phyloP scores from a whole-genome alignment of 30 jellyfish, hydroid and myxozoan genomes.

The Turritopsis dohrnii region DNA sequence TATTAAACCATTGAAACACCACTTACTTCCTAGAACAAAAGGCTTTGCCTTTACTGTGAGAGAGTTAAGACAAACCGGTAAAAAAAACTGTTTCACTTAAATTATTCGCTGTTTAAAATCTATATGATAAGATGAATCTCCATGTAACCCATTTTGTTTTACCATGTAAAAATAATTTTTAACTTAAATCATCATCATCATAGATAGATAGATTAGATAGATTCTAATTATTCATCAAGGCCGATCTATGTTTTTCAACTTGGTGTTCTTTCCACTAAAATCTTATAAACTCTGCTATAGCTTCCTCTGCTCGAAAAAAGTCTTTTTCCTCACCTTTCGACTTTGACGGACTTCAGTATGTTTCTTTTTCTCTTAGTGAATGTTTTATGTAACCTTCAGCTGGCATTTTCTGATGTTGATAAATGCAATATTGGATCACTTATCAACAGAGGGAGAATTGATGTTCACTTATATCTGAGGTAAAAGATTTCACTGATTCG shows the following conservation, averaged over 20 bases:
- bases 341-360: not conserved
- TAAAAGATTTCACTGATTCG: not conserved
- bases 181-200: too few species aligned
- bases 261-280: too few species aligned
- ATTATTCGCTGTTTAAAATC: too few species aligned
- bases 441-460: conserved; percentile 42
- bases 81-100: not conserved
- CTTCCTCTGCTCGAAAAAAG: too few species aligned
- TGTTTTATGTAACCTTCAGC: conserved; percentile 61
- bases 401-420: conserved; percentile 50
- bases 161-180: not conserved
- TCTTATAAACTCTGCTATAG: too few species aligned
- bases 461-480: conserved; percentile 59
- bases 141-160: too few species aligned
- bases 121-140: too few species aligned
- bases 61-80: conserved; percentile 53
- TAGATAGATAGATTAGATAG: too few species aligned
- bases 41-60: conserved; percentile 73
- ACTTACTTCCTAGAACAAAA: conserved; percentile 54
- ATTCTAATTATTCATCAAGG: too few species aligned
- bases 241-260: too few species aligned
- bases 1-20: conserved; percentile 72
- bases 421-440: conserved; percentile 36
- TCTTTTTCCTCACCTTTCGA: too few species aligned
- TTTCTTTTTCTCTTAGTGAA: conserved; percentile 41